phyloP scores from a whole-genome alignment of 2,888 invertebrate genomes.

The Drosophila tripunctata region DNA sequence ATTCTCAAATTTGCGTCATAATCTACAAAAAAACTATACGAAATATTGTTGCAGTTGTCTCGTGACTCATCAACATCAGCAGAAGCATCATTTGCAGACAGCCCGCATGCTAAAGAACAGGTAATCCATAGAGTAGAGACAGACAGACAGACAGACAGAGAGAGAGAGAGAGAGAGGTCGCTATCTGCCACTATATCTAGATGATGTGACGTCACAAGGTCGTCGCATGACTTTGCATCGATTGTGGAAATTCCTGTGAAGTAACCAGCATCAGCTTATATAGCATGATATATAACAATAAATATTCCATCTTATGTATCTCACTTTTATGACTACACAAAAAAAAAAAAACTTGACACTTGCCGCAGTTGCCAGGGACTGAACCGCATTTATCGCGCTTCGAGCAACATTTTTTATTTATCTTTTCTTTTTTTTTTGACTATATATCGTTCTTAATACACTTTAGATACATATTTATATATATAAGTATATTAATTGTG shows the following conservation, averaged over 20 bases:
- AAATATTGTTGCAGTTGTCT: conserved; percentile 21
- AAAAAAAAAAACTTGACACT: conserved; percentile 34
- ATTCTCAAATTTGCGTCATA: conserved; percentile 37
- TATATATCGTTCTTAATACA: conserved; percentile 41
- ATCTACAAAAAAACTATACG: conserved; percentile 4
- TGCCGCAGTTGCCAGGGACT: conserved; percentile 51
- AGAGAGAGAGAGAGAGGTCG: conserved; percentile 6
- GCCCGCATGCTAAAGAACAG: conserved; percentile 47
- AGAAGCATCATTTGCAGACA: conserved; percentile 10
- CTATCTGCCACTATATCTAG: conserved; percentile 19
- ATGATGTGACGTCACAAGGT: conserved; percentile 69
- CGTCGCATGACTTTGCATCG: conserved; percentile 53
- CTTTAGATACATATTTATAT: too few species aligned
- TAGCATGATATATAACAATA: conserved; percentile 22
- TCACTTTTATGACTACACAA: conserved; percentile 11
- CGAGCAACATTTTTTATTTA: conserved; percentile 28
- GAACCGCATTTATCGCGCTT: conserved; percentile 17
- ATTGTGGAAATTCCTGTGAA: conserved; percentile 70
- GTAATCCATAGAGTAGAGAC: conserved; percentile 32
- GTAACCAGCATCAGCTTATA: conserved; percentile 30
- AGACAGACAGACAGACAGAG: background rate
- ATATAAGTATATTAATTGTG: conserved; percentile 20
- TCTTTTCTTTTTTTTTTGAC: conserved; percentile 28
- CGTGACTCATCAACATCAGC: conserved; percentile 33
- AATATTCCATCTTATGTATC: conserved; percentile 26